Evolutionary conservation across 2,113 vertebrate species (phyloP).

Genomic region (Sporophila hypoxantha): DNA sequence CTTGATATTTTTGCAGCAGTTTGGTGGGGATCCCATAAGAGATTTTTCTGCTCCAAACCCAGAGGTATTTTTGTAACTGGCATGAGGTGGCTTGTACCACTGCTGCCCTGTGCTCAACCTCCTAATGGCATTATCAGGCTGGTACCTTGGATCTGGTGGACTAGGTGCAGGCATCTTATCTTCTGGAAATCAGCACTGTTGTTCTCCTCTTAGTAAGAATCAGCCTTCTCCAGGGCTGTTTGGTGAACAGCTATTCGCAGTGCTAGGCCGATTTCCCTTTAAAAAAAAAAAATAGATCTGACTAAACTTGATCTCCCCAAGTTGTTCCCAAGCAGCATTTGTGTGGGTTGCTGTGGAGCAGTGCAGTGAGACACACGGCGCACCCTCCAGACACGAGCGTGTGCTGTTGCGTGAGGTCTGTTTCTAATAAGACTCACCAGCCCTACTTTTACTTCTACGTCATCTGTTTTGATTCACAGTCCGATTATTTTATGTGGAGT

Average conservation of each 20-base stretch:
- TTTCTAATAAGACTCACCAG: conserved; percentile 27
- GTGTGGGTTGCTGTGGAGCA: neutral
- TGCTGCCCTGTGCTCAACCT: neutral
- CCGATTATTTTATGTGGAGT: neutral
- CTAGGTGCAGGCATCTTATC: neutral
- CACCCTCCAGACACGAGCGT: neutral
- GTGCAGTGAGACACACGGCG: neutral
- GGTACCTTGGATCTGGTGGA: neutral
- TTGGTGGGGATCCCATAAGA: neutral
- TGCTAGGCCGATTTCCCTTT: neutral
- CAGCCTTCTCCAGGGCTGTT: neutral
- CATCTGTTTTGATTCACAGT: conserved; percentile 30
- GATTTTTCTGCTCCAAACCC: neutral
- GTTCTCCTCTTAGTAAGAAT: neutral
- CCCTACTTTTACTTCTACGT: conserved; percentile 20
- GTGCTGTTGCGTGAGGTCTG: neutral
- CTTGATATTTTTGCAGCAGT: neutral
- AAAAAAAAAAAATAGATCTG: too few relatives aligned
- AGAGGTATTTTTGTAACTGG: neutral
- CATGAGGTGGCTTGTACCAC: neutral
- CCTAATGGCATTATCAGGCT: neutral
- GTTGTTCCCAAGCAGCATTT: conserved; percentile 8
- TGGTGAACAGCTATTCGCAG: neutral
- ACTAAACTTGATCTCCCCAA: neutral
- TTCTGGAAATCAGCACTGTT: neutral